phyloP scores from a whole-genome alignment of 2,888 invertebrate species.

The Lobophora halterata region DNA sequence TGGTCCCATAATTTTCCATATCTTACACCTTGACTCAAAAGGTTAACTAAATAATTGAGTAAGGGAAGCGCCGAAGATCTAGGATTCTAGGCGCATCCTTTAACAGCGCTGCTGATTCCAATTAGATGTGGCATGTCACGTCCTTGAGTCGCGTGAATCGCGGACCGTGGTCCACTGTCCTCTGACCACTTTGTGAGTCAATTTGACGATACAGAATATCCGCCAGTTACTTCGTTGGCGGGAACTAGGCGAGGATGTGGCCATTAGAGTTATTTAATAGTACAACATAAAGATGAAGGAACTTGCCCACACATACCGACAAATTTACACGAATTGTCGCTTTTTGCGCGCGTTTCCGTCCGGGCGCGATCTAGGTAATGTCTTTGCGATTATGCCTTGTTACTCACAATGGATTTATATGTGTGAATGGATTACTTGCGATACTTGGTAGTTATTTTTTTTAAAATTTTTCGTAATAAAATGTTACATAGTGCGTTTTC shows the following conservation, averaged over 20 bases:
- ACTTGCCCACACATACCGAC: slow-evolving; percentile 40
- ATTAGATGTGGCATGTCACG: slow-evolving; percentile 14
- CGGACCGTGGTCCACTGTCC: too few species aligned
- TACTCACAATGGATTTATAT: slow-evolving; percentile 13
- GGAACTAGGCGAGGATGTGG: slow-evolving; percentile 57
- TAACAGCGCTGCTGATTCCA: slow-evolving; percentile 3
- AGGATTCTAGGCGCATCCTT: slow-evolving; percentile 14
- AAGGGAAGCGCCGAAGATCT: slow-evolving; percentile 19
- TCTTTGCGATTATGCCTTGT: slow-evolving; percentile 22
- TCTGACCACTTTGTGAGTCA: slow-evolving; percentile 5
- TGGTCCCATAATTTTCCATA: too few species aligned
- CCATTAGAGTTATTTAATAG: slow-evolving; percentile 63
- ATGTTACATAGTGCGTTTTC: too few species aligned
- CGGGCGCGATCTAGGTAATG: slow-evolving; percentile 19
- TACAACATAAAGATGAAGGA: slow-evolving; percentile 61
- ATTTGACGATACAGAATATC: slow-evolving; percentile 6
- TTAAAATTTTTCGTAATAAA: too few species aligned
- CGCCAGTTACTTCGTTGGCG: slow-evolving; percentile 46
- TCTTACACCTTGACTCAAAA: slow-evolving; percentile 4
- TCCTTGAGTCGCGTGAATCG: slow-evolving; percentile 18
- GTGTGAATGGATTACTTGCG: slow-evolving; percentile 14
- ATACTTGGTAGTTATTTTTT: slow-evolving; percentile 6
- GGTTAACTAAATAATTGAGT: slow-evolving; percentile 13
- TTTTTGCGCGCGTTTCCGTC: slow-evolving; percentile 41
- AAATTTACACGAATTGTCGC: slow-evolving; percentile 31